Conservation (phyloP, 2,888 invertebrate species). For the Eledone cirrhosa region DNA sequence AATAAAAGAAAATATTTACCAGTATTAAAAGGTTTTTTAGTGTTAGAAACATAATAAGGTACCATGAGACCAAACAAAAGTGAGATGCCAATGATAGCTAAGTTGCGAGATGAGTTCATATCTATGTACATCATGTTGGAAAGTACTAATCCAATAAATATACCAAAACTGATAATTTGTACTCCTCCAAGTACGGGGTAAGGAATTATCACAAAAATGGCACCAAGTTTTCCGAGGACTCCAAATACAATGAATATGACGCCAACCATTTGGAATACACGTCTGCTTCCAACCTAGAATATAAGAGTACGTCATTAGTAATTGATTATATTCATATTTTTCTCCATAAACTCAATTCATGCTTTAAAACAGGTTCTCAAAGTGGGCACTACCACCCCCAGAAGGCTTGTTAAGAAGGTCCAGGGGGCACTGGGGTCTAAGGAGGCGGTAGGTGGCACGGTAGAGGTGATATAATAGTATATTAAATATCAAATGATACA, state of each 20-base stretch:
- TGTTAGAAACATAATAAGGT: conserved; percentile 46
- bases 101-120: conserved; percentile 79
- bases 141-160: conserved; percentile 45
- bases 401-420: too few species aligned
- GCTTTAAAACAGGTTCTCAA: too few species aligned
- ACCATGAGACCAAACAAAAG: conserved; percentile 80
- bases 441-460: too few species aligned
- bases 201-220: conserved; percentile 67
- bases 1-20: conserved; percentile 36
- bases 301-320: background rate
- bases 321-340: too few species aligned
- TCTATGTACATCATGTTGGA: conserved; percentile 70
- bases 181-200: conserved; percentile 66
- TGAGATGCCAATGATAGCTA: conserved; percentile 81
- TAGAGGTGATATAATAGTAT: too few species aligned
- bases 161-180: conserved; percentile 45
- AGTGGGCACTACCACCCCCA: too few species aligned
- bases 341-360: too few species aligned
- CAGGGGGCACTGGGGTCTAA: too few species aligned
- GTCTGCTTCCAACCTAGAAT: conserved; percentile 63
- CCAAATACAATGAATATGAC: conserved; percentile 64
- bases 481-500: too few species aligned
- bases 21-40: conserved; percentile 45
- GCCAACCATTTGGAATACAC: conserved; percentile 65
- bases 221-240: conserved; percentile 65